phyloP scores from a whole-genome alignment of 2,113 vertebrate genomes.

The Vidua macroura region DNA sequence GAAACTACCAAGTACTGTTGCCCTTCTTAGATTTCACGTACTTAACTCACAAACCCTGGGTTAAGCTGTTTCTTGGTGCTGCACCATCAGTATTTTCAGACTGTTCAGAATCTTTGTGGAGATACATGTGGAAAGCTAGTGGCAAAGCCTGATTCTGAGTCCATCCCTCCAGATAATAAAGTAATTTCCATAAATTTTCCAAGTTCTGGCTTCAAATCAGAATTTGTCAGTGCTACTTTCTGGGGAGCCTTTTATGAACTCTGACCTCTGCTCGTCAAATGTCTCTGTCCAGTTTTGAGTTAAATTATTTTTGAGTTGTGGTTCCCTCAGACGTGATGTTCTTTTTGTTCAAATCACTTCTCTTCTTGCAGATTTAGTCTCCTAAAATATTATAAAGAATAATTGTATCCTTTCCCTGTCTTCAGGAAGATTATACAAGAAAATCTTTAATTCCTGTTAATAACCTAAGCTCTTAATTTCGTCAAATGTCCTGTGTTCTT shows the following conservation, averaged over 20 bases:
- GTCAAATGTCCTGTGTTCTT: neutral
- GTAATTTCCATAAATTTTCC: neutral
- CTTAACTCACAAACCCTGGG: neutral
- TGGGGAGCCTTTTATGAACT: neutral
- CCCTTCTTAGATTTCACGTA: neutral
- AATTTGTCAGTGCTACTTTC: neutral
- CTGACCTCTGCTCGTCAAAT: slow-evolving; percentile 33
- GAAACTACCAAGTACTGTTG: neutral
- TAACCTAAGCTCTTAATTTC: neutral
- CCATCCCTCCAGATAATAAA: neutral
- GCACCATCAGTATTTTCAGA: neutral
- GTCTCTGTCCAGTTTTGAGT: neutral
- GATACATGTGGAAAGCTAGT: neutral
- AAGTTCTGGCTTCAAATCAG: neutral
- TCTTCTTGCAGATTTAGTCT: neutral
- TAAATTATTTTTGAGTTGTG: neutral
- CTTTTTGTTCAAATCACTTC: neutral
- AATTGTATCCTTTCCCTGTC: neutral
- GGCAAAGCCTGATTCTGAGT: neutral
- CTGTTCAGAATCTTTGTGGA: neutral
- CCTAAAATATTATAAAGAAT: neutral
- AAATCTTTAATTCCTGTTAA: neutral
- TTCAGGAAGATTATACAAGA: neutral
- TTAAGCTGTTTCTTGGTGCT: neutral
- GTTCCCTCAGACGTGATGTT: neutral